Evolutionary conservation across 2,888 invertebrate species (phyloP).

Genomic region (Tridacna crocea): DNA sequence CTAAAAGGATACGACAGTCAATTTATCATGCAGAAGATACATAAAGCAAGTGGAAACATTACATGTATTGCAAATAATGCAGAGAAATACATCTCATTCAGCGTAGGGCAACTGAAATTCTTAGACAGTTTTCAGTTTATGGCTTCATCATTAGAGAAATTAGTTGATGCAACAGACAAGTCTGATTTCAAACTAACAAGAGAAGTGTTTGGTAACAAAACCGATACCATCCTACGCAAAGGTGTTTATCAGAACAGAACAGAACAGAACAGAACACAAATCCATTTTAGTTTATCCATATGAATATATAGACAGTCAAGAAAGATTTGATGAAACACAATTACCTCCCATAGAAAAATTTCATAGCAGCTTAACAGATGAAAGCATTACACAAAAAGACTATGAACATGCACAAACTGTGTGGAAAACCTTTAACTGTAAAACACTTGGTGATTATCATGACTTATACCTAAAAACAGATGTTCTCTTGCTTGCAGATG

Average conservation of each 20-base stretch:
- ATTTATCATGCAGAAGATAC: too few relatives aligned
- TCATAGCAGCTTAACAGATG: conserved; percentile 50
- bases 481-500: conserved; percentile 75
- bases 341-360: conserved; percentile 48
- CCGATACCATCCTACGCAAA: conserved; percentile 28
- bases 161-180: conserved; percentile 18
- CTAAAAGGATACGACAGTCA: too few relatives aligned
- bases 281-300: conserved; percentile 33
- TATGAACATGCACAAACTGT: conserved; percentile 54
- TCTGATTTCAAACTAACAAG: conserved; percentile 20
- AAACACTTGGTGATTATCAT: conserved; percentile 62
- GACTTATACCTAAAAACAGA: conserved; percentile 66
- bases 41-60: too few relatives aligned
- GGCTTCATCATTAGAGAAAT: conserved; percentile 26
- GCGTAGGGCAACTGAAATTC: conserved; percentile 39
- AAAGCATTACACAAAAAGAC: conserved; percentile 62
- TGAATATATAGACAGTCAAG: conserved; percentile 32
- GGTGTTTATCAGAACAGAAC: conserved; percentile 42
- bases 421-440: conserved; percentile 61
- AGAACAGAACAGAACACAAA: too few relatives aligned
- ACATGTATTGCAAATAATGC: neutral
- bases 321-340: conserved; percentile 51
- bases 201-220: neutral
- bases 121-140: conserved; percentile 40
- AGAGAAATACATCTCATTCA: neutral